These are phyloP conservation scores for Climacteris rufus DNA, from an alignment of 2,113 vertebrate genomes.

Conservation along the genomic window DNA sequence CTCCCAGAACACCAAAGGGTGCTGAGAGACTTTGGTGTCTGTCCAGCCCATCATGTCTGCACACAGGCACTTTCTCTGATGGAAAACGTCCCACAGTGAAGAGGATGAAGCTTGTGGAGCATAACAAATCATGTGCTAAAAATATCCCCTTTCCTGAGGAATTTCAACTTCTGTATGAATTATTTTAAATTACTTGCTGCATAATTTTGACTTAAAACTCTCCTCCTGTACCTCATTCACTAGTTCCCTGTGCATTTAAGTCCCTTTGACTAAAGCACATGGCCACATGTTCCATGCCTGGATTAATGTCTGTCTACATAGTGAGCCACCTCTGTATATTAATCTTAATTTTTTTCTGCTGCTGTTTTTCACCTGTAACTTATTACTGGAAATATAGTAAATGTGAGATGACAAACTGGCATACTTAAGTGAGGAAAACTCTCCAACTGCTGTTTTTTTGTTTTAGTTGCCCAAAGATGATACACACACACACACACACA, in stretches of 20 bases:
- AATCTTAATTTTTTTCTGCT: not conserved
- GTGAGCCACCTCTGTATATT: not conserved
- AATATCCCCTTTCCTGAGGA: not conserved
- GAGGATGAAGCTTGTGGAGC: not conserved
- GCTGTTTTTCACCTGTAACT: not conserved
- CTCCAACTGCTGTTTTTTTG: not conserved
- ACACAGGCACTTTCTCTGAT: not conserved
- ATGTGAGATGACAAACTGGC: not conserved
- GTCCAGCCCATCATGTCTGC: fast-evolving
- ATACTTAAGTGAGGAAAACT: not conserved
- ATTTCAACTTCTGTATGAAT: not conserved
- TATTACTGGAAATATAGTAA: not conserved
- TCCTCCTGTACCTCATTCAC: not conserved
- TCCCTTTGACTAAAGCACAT: not conserved
- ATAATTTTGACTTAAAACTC: not conserved
- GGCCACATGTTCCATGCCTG: not conserved
- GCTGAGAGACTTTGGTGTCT: fast-evolving
- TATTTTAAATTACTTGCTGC: not conserved
- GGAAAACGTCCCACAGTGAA: not conserved
- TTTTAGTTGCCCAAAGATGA: not conserved
- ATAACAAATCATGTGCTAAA: not conserved
- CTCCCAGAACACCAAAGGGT: too few relatives aligned
- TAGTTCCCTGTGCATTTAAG: not conserved
- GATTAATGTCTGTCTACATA: not conserved
- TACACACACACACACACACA: not conserved